Base-by-base conservation (phyloP, 2,888 invertebrate genomes). In the Fabriciana adippe region DNA sequence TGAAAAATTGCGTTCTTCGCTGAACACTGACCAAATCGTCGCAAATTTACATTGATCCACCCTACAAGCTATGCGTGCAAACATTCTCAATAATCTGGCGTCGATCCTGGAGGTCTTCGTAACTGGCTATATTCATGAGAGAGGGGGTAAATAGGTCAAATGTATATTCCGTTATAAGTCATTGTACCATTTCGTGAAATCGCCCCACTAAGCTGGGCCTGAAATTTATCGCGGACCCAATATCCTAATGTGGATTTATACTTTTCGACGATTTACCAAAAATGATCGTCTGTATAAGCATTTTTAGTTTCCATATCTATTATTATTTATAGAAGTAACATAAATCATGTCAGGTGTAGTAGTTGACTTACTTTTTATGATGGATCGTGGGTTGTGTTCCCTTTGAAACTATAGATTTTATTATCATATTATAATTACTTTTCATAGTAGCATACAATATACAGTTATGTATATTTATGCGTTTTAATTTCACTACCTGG, bases 81-180 rank as follows among this genome's bases (percentile, higher is more conserved):
- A 68, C 47, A 63, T 59, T 67, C 56, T 45, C 61, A 64, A 61
- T 48, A 57, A 55, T 55, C 68, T 57, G 71, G 66, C 62, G 59
- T 48, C 53, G 57, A 64, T 50, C 64, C 67, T 14, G 55, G 67
- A 57, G 70, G 64, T 71, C 72, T 68, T 55, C 50, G 50, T 63
- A 63, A 56, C 72, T 74, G 75, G 75, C 70, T 66, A 69, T 64
- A 70, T 67, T 70, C 74, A 73, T 72, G 77, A 59, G 76, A 75
- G 74, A 72, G 77, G 77, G 76, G 76, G 80, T 83, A 84, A 86
- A 84, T 87, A 85, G 85, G 85, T 85, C 84, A 85, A 83, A 87
- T 85, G 85, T 89, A 87, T 89, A 89, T 86, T 81, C 85, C 79
- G 83, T 82, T 88, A 85, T 89, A 89, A 88, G 85, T 89, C 86